A percentile compares a stretch with the other conserved stretches of the same genome.
These are phyloP conservation scores for Pristis pectinata DNA, from an alignment of 2,797 vertebrate genomes.

Conservation along the genomic window DNA sequence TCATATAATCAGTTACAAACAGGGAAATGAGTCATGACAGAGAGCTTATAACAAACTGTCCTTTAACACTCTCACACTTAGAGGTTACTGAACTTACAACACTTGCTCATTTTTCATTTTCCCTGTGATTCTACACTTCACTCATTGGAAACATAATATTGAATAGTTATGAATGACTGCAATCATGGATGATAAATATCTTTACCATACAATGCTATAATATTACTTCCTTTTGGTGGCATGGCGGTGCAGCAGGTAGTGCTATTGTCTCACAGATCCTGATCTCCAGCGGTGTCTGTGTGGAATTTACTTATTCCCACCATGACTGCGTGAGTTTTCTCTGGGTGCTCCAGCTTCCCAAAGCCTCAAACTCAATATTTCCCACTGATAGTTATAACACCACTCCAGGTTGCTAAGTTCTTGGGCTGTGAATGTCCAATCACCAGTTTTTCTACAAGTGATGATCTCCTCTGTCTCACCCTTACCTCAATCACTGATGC, in stretches of 20 bases:
- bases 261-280: too few relatives aligned
- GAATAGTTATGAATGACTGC: neutral
- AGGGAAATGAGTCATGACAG: neutral
- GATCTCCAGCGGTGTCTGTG: too few relatives aligned
- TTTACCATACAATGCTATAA: neutral
- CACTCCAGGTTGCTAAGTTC: neutral
- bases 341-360: too few relatives aligned
- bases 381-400: neutral
- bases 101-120: too few relatives aligned
- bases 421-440: neutral
- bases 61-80: neutral
- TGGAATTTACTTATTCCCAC: too few relatives aligned
- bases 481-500: neutral
- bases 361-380: neutral
- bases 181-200: neutral
- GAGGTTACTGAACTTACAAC: neutral
- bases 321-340: too few relatives aligned
- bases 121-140: neutral
- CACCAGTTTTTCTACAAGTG: neutral
- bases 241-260: too few relatives aligned
- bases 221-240: neutral
- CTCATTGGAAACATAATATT: neutral
- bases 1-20: conserved; percentile 1
- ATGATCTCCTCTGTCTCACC: neutral
- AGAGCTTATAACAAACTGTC: neutral